These are phyloP conservation scores for Hypsibius dujardini DNA, from an alignment of 1,140 invertebrate species.

Conservation along the genomic window DNA sequence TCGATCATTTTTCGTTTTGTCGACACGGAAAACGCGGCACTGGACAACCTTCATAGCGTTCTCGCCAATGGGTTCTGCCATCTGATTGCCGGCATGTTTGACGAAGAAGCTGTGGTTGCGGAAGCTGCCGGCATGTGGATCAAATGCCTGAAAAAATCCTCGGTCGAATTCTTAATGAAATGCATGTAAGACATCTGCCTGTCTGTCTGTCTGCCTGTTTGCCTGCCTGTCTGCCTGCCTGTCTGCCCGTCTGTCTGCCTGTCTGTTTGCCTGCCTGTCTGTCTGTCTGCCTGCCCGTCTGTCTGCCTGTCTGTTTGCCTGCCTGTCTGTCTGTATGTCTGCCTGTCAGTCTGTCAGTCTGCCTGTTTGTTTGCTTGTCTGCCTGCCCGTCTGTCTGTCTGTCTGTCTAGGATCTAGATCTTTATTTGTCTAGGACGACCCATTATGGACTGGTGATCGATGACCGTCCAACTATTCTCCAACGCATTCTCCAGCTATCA, in stretches of 20 bases:
- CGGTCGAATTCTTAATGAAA: conserved; percentile 33
- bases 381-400: too few relatives aligned
- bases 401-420: too few relatives aligned
- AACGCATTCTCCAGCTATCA: conserved; percentile 79
- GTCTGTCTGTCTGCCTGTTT: too few relatives aligned
- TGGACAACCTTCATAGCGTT: conserved; percentile 32
- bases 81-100: conserved; percentile 83
- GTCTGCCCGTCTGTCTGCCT: too few relatives aligned
- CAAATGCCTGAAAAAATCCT: conserved; percentile 17
- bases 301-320: too few relatives aligned
- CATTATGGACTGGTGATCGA: conserved; percentile 60
- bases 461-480: conserved; percentile 90
- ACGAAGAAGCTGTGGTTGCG: conserved; percentile 68
- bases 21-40: conserved; percentile 36
- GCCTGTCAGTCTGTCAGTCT: too few relatives aligned
- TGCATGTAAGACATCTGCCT: conserved; percentile 31
- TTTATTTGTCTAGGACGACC: conserved; percentile 22
- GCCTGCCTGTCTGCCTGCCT: too few relatives aligned
- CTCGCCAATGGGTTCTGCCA: conserved; percentile 91
- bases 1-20: conserved; percentile 78
- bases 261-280: too few relatives aligned
- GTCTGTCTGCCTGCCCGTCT: too few relatives aligned
- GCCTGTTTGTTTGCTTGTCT: too few relatives aligned
- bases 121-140: conserved; percentile 18
- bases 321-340: too few relatives aligned